A percentile compares a stretch with the other conserved stretches of the same genome.
phyloP scores from a whole-genome alignment of 2,797 vertebrate genomes.

The Nannoperca obscura region DNA sequence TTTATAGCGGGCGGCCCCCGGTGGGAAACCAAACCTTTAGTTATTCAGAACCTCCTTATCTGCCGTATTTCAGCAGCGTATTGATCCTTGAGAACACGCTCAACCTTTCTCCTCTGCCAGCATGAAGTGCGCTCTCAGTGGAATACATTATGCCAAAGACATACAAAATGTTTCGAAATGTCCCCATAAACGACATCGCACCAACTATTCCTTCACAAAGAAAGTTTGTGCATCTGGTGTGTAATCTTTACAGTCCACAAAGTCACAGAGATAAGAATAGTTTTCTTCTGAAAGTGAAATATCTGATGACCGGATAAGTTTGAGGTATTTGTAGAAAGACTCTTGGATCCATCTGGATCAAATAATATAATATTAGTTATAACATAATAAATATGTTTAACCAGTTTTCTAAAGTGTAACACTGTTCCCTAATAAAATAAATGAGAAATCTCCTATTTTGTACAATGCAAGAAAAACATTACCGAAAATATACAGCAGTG shows the following conservation, averaged over 20 bases:
- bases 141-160: slow-evolving; percentile 28
- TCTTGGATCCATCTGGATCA: neutral
- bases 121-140: neutral
- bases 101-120: slow-evolving; percentile 14
- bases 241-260: neutral
- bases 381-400: neutral
- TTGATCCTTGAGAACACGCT: slow-evolving; percentile 23
- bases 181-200: slow-evolving; percentile 52
- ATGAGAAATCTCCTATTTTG: neutral
- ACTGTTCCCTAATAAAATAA: neutral
- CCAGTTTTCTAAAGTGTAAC: neutral
- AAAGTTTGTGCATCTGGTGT: neutral
- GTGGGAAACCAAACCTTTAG: slow-evolving; percentile 12
- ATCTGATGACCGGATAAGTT: neutral
- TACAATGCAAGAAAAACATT: neutral
- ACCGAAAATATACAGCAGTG: neutral
- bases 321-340: neutral
- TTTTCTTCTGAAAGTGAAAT: neutral
- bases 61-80: slow-evolving; percentile 22
- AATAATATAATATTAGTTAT: neutral
- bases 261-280: neutral
- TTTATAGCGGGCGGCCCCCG: slow-evolving; percentile 15
- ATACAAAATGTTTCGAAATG: slow-evolving; percentile 5
- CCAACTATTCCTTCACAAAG: slow-evolving; percentile 4
- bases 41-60: slow-evolving; percentile 38